Base-by-base conservation (phyloP, 1,140 invertebrate species). In the Bactericera cockerelli region DNA sequence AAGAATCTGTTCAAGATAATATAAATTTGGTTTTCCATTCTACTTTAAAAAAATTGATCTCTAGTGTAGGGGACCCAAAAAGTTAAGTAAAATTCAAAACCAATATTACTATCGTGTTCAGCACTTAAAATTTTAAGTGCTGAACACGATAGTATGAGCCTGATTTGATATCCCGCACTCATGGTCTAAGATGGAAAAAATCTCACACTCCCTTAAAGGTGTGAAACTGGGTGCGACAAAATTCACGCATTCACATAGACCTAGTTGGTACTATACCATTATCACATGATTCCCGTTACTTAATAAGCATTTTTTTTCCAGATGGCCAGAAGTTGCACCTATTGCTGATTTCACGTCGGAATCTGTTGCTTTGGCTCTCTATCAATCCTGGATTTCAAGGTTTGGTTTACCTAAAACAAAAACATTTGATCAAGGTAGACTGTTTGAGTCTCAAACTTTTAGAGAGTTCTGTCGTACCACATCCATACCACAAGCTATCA, bases 191-290 rank as follows among this genome's bases (percentile, higher is more conserved):
- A n/a, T n/a, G n/a, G n/a, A n/a, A n/a, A n/a, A n/a, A n/a, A n/a
- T n/a, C n/a, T n/a, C n/a, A n/a, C n/a, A n/a, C n/a, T n/a, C n/a
- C n/a, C n/a, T n/a, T n/a, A n/a, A n/a, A n/a, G n/a, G n/a, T n/a
- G n/a, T n/a, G n/a, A n/a, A n/a, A n/a, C n/a, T n/a, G n/a, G n/a
- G n/a, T n/a, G n/a, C n/a, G n/a, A n/a, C n/a, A n/a, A n/a, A n/a
- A n/a, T 36, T 36, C 33, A 11, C 70, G 75, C 58, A 62, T 78
- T 0, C 71, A 79, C 63, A 61, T 78, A 0, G 76, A 79, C 64
- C 65, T 79, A 0, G 65, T 74, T 10, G 69, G 65, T 11, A 67
- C 61, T 4, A 57, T 71, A 10, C 65, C 66, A 3, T 38, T 57
- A n/a, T 64, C 60, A 2, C n/a, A 57, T 22, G 61, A 62, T 2